Base-by-base conservation (phyloP, 2,797 vertebrate genomes). In the Etheostoma nigrum region DNA sequence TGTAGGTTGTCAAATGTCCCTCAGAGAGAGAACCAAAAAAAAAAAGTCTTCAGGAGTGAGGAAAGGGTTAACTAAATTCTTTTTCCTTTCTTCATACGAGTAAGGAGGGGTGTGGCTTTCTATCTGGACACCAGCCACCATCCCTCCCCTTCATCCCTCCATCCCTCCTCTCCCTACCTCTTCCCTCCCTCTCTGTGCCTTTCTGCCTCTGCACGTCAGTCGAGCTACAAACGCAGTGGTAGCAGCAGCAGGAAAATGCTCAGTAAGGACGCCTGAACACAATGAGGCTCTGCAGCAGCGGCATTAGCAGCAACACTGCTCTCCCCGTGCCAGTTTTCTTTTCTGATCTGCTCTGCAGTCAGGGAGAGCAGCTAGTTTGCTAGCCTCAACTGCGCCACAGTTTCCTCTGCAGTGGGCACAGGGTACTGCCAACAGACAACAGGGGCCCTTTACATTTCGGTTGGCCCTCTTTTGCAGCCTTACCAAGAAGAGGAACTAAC, bases 61-160 rank as follows among this genome's bases (percentile, higher is more conserved):
- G 83, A 55, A 94, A 91, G 92, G 88, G 93, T 95, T 95, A 95
- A 94, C 85, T 7, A 60, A 88, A 89, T 84, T 86, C 81, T 89
- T 88, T 82, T 66, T 83, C 86, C 79, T 88, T 86, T 76, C 85
- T 80, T 87, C 84, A 82, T 81, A 83, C 91, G 86, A 88, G 88
- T 86, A 68, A 81, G 76, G 60, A 92, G 93, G 75, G 93, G 95
- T 88, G 95, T 94, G 94, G 91, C 85, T 84, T 94, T 86, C 76
- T 79, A 57, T 92, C 91, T 95, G 94, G 93, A 93, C 79, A 60
- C 75, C 76, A 92, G 94, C 93, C 93, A 94, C 85, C 65, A 85
- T 88, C 89, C 84, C 89, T 90, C 93, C 90, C 85, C 87, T 81
- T 86, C 78, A 89, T 89, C 88, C 81, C 82, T 84, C 88, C 86